Evolutionary conservation across 1,140 invertebrate species (phyloP).

Genomic region (Drosophila mayri): DNA sequence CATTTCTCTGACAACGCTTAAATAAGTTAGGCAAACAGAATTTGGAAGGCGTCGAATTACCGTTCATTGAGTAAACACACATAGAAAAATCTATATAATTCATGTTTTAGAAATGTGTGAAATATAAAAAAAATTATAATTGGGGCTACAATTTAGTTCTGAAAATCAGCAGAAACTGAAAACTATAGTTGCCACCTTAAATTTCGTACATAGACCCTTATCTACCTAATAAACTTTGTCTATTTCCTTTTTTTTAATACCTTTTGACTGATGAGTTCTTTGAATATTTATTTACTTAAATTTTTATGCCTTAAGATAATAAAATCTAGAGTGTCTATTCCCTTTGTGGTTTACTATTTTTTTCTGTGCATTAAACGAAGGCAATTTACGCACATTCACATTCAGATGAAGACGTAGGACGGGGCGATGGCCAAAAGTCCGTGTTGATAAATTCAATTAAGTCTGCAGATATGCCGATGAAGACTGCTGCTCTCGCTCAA

Average conservation of each 20-base stretch:
- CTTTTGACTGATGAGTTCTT: background rate
- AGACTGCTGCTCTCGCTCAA: constrained; percentile 6
- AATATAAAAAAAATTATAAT: background rate
- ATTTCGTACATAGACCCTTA: background rate
- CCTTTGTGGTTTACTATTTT: background rate
- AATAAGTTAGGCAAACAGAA: constrained; percentile 64
- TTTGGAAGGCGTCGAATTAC: constrained; percentile 14
- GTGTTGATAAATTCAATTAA: constrained; percentile 77
- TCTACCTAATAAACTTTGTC: background rate
- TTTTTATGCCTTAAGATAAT: no score
- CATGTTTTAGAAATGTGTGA: background rate
- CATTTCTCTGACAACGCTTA: constrained; percentile 23
- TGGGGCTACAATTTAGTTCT: no score
- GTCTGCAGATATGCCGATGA: constrained; percentile 18
- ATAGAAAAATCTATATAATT: background rate
- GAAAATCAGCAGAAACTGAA: no score
- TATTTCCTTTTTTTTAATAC: background rate
- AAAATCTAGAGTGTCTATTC: no score
- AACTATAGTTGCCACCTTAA: background rate
- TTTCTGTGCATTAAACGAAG: constrained; percentile 37
- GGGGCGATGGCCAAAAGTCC: constrained; percentile 26
- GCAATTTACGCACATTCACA: constrained; percentile 58
- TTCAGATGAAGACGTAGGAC: background rate
- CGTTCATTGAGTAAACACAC: constrained; percentile 19
- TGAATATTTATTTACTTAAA: no score